Evolutionary conservation across 2,888 invertebrate species (phyloP), one percentile per base, ranked within the genome.

Genomic region (Lobophora halterata): DNA sequence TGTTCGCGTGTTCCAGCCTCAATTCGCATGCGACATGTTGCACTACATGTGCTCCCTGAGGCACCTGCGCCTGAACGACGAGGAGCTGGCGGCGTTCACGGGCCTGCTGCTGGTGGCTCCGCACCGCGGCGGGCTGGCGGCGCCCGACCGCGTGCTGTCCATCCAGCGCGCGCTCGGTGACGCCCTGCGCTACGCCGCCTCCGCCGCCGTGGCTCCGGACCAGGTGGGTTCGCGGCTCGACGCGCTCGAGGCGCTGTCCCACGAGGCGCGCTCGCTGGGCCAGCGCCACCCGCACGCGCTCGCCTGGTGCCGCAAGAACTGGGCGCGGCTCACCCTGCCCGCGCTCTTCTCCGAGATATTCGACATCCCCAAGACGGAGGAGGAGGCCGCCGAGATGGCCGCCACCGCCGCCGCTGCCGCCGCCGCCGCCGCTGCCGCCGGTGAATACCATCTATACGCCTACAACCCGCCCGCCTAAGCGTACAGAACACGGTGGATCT

Each of bases 291-390:
- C 37, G 5, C 91, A 92, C 55, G 92, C 93, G 52, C 92, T 95
- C 63, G 89, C 98, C 72, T 98, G 97, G 97, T 97, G 96, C 85
- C 91, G 97, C 55, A 90, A 93, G 62, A 93, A 95, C 82, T 97
- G 97, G 97, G 91, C 91, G 41, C 92, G 92, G 61, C 89, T 95
- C 41, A 90, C 93, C 47, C 90, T 98, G 61, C 98, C 98, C 26
- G 97, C 97, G 2, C 91, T 98, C 35, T 98, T 97, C 83, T 94
- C 97, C 17, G 98, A 98, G 85, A 97, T 98, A 61, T 98, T 97
- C 85, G 98, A 98, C 90, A 97, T 98, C 81, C 96, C 97, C 55
- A 95, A 78, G 49, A 35, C 40, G 1, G 80, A 76, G 5, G 70
- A 71, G 1, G 62, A 64, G 1, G 26, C 51, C 1, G 58, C 59